A percentile compares a stretch with the other conserved stretches of the same genome.
Evolutionary conservation across 2,888 invertebrate species (phyloP).

Genomic region (Cinara cedri): DNA sequence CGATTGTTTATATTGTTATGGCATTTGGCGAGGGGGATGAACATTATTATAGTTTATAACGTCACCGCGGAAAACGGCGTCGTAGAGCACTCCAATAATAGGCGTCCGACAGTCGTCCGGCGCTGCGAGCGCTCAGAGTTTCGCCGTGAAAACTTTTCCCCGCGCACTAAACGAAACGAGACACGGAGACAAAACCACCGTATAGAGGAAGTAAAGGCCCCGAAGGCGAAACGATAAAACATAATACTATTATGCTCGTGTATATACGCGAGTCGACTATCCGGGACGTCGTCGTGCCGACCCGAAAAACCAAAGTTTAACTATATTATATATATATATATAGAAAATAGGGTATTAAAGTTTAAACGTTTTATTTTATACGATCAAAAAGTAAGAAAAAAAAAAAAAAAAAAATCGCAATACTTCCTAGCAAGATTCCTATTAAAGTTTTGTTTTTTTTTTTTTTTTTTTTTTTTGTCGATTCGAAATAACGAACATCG

Average conservation of each 20-base stretch:
- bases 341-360: too few species aligned
- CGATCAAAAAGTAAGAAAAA: neutral
- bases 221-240: constrained; percentile 17
- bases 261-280: too few species aligned
- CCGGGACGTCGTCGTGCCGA: neutral
- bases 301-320: constrained; percentile 30
- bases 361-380: neutral
- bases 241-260: too few species aligned
- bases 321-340: too few species aligned
- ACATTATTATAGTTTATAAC: too few species aligned
- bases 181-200: neutral
- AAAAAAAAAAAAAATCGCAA: too few species aligned
- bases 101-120: constrained; percentile 27
- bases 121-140: too few species aligned
- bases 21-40: constrained; percentile 11
- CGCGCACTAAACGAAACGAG: neutral
- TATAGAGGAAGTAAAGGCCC: too few species aligned
- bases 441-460: neutral
- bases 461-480: neutral
- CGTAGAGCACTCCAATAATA: too few species aligned
- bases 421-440: neutral
- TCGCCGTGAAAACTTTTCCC: constrained; percentile 34
- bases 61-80: too few species aligned
- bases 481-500: neutral
- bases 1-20: constrained; percentile 12